phyloP scores from a whole-genome alignment of 2,113 vertebrate species.

The Tautogolabrus adspersus region DNA sequence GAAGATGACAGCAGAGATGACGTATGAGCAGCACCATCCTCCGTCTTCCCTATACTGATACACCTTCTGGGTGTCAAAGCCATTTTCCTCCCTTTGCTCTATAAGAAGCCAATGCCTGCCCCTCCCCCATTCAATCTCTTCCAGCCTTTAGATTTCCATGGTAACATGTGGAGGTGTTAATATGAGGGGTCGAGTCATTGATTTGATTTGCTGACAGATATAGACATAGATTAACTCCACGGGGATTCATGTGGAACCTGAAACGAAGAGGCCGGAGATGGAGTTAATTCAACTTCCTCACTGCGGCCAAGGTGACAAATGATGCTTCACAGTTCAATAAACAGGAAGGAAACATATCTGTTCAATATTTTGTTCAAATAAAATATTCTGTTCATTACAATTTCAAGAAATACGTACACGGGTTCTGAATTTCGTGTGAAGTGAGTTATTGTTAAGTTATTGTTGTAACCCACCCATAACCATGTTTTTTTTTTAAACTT shows the following conservation, averaged over 20 bases:
- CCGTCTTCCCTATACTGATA: slow-evolving; percentile 8
- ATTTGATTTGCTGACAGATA: slow-evolving; percentile 74
- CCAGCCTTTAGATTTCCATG: slow-evolving; percentile 75
- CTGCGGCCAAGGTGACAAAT: slow-evolving; percentile 17
- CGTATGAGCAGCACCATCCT: slow-evolving; percentile 32
- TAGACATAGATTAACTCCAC: slow-evolving; percentile 51
- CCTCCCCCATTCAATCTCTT: slow-evolving; percentile 18
- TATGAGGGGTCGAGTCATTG: slow-evolving; percentile 55
- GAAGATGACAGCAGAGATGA: slow-evolving; percentile 40
- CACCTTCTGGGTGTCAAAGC: slow-evolving; percentile 35
- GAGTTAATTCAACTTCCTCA: slow-evolving; percentile 32
- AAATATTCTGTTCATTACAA: no score
- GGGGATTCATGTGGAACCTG: neutral
- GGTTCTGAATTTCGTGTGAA: no score
- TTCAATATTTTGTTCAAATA: no score
- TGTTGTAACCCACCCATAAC: no score
- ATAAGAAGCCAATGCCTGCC: neutral
- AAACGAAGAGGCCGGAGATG: neutral
- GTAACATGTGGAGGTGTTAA: slow-evolving; percentile 66
- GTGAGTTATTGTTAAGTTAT: no score
- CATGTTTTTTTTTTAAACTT: no score
- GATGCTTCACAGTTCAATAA: no score
- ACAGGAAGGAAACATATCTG: no score
- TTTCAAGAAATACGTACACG: no score
- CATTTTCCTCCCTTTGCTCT: slow-evolving; percentile 25